Evolutionary conservation across 2,113 vertebrate species (phyloP).

Genomic region (Ovis canadensis): DNA sequence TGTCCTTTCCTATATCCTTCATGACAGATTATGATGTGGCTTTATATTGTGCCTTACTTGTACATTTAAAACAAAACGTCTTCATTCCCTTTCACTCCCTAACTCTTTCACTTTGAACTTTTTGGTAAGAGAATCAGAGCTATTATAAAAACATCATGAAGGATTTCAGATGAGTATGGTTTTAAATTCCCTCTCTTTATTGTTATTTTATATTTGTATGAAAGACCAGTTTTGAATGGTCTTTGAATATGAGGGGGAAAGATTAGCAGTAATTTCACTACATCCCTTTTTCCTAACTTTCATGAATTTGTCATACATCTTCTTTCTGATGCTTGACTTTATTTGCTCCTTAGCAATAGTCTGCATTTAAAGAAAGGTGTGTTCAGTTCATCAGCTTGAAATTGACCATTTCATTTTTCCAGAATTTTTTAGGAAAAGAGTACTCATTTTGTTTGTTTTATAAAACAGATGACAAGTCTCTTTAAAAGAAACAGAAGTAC

Average conservation of each 20-base stretch:
- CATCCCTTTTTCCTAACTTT: conserved; percentile 72
- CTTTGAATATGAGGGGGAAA: conserved; percentile 76
- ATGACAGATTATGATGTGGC: conserved; percentile 86
- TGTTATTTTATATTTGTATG: conserved; percentile 79
- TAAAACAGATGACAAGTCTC: conserved; percentile 75
- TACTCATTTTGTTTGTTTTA: conserved; percentile 69
- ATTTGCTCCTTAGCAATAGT: conserved; percentile 74
- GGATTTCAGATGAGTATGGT: conserved; percentile 75
- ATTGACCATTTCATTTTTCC: conserved; percentile 66
- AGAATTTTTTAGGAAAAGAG: conserved; percentile 69
- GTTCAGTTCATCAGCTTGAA: conserved; percentile 73
- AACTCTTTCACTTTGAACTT: conserved; percentile 72
- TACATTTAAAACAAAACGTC: conserved; percentile 81
- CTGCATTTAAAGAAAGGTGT: conserved; percentile 79
- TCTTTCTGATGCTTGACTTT: conserved; percentile 75
- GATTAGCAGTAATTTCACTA: conserved; percentile 72
- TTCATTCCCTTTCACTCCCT: conserved; percentile 76
- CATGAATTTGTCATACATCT: conserved; percentile 74
- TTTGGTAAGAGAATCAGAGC: conserved; percentile 77
- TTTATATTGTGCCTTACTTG: conserved; percentile 91
- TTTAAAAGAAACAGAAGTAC: conserved; percentile 76
- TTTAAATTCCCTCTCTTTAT: conserved; percentile 72
- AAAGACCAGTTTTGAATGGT: conserved; percentile 82
- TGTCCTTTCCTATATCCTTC: conserved; percentile 79
- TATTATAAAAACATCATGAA: conserved; percentile 75